Evolutionary conservation across 2,797 vertebrate species (phyloP).

Genomic region (Potorous gilbertii): DNA sequence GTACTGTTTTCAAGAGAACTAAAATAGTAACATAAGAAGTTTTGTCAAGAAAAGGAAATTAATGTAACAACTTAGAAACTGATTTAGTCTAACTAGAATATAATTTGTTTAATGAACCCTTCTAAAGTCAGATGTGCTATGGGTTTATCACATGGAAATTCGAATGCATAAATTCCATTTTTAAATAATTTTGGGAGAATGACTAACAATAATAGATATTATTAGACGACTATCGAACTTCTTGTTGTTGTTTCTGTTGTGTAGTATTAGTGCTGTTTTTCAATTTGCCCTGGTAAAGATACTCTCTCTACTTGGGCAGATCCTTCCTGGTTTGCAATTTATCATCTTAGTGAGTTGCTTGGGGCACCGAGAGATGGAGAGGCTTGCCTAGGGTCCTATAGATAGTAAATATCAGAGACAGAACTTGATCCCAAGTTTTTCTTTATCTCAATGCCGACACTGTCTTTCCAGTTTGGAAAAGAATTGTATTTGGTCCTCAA

Average conservation of each 20-base stretch:
- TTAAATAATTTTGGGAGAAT: background rate
- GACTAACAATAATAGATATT: background rate
- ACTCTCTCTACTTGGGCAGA: background rate
- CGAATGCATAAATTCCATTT: slow-evolving; percentile 21
- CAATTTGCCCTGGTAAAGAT: background rate
- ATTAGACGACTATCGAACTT: background rate
- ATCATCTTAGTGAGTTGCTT: background rate
- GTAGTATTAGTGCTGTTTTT: background rate
- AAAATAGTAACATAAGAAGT: slow-evolving; percentile 3
- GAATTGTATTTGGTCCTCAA: background rate
- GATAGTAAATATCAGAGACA: background rate
- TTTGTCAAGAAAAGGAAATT: background rate
- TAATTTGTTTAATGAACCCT: background rate
- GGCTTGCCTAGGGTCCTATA: background rate
- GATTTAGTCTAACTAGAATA: background rate
- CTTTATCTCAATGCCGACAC: background rate
- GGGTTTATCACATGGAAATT: background rate
- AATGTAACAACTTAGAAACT: background rate
- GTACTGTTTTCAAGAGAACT: background rate
- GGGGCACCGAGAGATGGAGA: background rate
- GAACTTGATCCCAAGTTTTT: background rate
- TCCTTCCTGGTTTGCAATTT: background rate
- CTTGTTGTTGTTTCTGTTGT: background rate
- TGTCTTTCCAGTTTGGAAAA: background rate
- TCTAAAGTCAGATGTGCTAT: background rate